These are phyloP conservation scores for Shinisaurus crocodilurus DNA, from an alignment of 2,113 vertebrate species.

Conservation along the genomic window DNA sequence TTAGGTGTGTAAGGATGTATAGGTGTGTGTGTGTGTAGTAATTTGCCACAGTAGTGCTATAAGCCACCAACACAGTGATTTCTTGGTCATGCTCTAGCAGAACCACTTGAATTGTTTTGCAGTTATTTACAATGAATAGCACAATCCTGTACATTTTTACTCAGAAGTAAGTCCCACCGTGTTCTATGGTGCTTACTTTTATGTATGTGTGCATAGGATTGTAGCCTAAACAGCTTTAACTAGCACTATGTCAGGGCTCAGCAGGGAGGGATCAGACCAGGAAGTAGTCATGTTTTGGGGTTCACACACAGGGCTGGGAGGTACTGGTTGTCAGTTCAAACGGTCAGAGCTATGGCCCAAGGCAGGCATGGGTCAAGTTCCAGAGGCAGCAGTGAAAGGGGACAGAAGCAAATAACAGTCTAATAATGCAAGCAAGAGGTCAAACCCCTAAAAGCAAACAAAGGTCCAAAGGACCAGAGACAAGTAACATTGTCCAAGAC, in stretches of 20 bases:
- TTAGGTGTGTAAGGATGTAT: not conserved
- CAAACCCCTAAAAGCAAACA: not conserved
- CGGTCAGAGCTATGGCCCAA: not conserved
- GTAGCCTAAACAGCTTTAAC: not conserved
- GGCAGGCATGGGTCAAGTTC: not conserved
- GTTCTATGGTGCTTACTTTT: not conserved
- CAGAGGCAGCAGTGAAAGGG: not conserved
- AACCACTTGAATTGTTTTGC: not conserved
- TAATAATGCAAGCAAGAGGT: not conserved
- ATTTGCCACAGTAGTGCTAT: not conserved
- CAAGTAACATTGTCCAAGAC: not conserved
- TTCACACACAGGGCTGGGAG: not conserved
- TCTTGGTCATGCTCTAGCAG: not conserved
- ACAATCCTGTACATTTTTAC: not conserved
- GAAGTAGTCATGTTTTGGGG: not conserved
- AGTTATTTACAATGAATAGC: not conserved
- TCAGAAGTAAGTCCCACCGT: not conserved
- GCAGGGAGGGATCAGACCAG: not conserved
- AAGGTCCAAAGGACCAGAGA: not conserved
- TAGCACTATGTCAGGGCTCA: no score
- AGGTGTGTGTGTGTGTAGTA: not conserved
- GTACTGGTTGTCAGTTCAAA: not conserved
- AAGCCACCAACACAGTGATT: not conserved
- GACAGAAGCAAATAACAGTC: not conserved
- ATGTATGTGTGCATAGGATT: no score